phyloP scores from a whole-genome alignment of 2,113 vertebrate genomes.

The Lagopus leucura region DNA sequence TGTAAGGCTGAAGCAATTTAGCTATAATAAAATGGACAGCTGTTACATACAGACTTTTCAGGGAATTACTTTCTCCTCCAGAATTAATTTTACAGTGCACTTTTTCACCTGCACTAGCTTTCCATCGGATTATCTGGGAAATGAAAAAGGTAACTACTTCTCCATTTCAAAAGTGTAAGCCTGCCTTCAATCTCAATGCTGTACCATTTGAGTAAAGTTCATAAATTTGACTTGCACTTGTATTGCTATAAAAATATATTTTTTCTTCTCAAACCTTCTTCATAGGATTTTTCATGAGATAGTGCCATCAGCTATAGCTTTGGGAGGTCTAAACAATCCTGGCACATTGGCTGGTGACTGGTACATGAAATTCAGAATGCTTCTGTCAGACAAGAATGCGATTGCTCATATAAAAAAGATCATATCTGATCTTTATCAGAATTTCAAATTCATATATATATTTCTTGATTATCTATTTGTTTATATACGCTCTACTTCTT shows the following conservation, averaged over 20 bases:
- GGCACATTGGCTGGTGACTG: neutral
- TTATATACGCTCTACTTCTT: neutral
- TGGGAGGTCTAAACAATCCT: neutral
- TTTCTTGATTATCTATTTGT: neutral
- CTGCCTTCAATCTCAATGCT: neutral
- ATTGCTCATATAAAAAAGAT: neutral
- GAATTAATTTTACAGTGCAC: neutral
- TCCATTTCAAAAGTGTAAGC: neutral
- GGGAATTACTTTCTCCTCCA: neutral
- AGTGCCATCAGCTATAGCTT: neutral
- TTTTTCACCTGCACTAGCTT: neutral
- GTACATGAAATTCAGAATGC: neutral
- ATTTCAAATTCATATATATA: neutral
- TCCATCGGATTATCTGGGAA: neutral
- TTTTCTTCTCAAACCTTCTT: neutral
- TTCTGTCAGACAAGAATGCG: neutral
- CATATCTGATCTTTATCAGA: neutral
- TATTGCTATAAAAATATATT: neutral
- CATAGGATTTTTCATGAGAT: neutral
- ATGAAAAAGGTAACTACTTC: neutral
- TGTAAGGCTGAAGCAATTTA: neutral
- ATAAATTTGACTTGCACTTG: neutral
- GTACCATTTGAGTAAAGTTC: neutral
- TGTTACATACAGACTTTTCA: neutral
- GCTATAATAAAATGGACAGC: neutral